Base-by-base conservation (phyloP, 2,888 invertebrate genomes). In the Diabrotica balteata region DNA sequence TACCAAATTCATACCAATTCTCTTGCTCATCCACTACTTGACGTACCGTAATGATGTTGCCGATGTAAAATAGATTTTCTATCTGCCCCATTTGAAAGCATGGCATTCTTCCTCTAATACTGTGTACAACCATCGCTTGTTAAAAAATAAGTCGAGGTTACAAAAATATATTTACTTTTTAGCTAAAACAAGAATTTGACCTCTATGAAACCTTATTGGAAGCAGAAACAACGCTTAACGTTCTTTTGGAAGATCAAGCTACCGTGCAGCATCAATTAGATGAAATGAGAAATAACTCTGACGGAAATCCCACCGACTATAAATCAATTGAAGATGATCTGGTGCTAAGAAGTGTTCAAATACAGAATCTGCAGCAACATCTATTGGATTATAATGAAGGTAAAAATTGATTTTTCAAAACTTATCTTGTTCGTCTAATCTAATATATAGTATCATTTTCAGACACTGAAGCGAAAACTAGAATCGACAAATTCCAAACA, bases 381-480 rank as follows among this genome's bases (percentile, higher is more conserved):
- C 89, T 95, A 57, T 82, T 93, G n/a, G 91, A 93, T 69, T 91
- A 91, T 32, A 92, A 94, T 78, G 91, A 92, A 86, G 92, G 92
- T 91, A 81, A 55, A 46, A 54, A 17, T 17, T 17, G 17, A 17
- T 17, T 17, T 17, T 17, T 17, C 17, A 17, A 17, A 17, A 17
- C 17, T 17, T 17, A 1, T 17, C 17, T 17, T 17, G 17, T 17
- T 17, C 17, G 2, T 17, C 17, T 17, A 17, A 17, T 17, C 17
- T 17, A 17, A 17, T 17, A 17, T 17, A 17, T 17, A 17, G 17
- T 17, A 17, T 17, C 17, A 17, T 17, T 17, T 80, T 74, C 85
- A 88, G 93, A 93, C 75, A 88, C 87, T 75, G 91, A 91, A 79
- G 85, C 88, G 0, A 90, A 90, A 75, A 86, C 88, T 0, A 87